Conservation (phyloP, 53 echinoderm and acorn worm genomes). For the Pentamera pediparva region DNA sequence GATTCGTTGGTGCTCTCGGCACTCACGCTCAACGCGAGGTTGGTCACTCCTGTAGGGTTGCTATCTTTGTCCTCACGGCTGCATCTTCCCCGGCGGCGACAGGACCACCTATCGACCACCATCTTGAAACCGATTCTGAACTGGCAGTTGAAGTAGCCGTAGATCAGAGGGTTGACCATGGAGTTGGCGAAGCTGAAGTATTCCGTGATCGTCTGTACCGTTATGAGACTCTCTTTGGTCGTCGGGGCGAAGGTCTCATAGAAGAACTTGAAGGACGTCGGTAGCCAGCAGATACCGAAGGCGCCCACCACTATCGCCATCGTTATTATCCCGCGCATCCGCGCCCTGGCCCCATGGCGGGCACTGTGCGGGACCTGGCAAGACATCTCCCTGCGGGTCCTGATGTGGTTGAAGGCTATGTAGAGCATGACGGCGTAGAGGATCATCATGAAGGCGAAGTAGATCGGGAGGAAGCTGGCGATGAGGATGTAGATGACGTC, state of each 20-base stretch:
- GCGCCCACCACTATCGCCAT: conserved; percentile 13
- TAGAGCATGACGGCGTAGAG: background rate
- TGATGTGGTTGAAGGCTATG: background rate
- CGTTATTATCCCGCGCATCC: background rate
- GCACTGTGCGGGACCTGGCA: background rate
- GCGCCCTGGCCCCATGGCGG: background rate
- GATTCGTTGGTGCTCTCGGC: too few relatives aligned
- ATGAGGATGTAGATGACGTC: background rate
- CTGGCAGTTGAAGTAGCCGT: background rate
- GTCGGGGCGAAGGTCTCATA: background rate
- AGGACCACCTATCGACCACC: background rate
- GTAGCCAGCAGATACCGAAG: conserved; percentile 8
- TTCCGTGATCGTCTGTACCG: background rate
- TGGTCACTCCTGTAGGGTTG: too few relatives aligned
- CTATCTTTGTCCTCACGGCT: too few relatives aligned
- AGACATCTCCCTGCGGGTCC: background rate
- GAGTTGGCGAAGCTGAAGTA: background rate
- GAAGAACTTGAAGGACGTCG: background rate
- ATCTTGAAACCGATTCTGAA: background rate
- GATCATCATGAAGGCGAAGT: background rate
- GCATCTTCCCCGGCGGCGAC: too few relatives aligned
- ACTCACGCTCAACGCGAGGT: too few relatives aligned
- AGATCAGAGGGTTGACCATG: background rate
- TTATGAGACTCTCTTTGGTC: background rate
- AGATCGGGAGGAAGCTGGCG: background rate